Evolutionary conservation across 2,888 invertebrate genomes (phyloP).

Genomic region (Sceliomorpha sp.): DNA sequence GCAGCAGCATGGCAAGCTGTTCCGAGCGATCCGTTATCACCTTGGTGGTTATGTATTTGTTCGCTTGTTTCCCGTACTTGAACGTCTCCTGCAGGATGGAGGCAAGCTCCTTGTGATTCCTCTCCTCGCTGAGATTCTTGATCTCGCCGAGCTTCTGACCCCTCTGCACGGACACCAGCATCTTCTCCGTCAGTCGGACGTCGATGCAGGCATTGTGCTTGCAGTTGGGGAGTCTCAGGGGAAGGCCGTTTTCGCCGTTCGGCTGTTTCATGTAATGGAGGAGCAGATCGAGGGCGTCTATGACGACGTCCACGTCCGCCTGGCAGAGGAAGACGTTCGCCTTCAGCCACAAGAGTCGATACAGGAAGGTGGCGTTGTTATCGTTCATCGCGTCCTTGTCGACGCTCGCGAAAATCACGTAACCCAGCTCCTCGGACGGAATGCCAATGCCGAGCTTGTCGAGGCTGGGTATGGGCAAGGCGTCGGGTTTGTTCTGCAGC

Average conservation of each 20-base stretch:
- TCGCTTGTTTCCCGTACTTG: slow-evolving; percentile 79
- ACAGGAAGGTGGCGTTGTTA: slow-evolving; percentile 80
- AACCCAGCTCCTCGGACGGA: slow-evolving; percentile 80
- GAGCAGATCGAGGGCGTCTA: slow-evolving; percentile 80
- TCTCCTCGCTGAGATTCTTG: slow-evolving; percentile 84
- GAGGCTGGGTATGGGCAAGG: slow-evolving; percentile 65
- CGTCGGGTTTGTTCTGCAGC: slow-evolving; percentile 70
- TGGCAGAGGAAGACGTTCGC: slow-evolving; percentile 82
- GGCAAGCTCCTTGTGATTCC: slow-evolving; percentile 85
- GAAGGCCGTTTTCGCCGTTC: slow-evolving; percentile 70
- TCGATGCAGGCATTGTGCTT: slow-evolving; percentile 81
- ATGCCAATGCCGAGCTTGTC: slow-evolving; percentile 71
- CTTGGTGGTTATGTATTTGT: slow-evolving; percentile 64
- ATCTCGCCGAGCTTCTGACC: slow-evolving; percentile 84
- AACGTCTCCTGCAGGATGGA: slow-evolving; percentile 86
- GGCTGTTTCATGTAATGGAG: slow-evolving; percentile 67
- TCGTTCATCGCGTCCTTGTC: slow-evolving; percentile 79
- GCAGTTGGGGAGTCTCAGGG: slow-evolving; percentile 82
- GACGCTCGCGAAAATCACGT: slow-evolving; percentile 80
- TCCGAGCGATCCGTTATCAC: slow-evolving; percentile 79
- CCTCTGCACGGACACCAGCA: slow-evolving; percentile 82
- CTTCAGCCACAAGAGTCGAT: slow-evolving; percentile 82
- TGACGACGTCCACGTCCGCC: slow-evolving; percentile 81
- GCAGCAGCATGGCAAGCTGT: slow-evolving; percentile 83
- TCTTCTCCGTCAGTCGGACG: slow-evolving; percentile 79